These are phyloP conservation scores for Neuroscelio doddi DNA, from an alignment of 2,888 invertebrate species.

Conservation along the genomic window DNA sequence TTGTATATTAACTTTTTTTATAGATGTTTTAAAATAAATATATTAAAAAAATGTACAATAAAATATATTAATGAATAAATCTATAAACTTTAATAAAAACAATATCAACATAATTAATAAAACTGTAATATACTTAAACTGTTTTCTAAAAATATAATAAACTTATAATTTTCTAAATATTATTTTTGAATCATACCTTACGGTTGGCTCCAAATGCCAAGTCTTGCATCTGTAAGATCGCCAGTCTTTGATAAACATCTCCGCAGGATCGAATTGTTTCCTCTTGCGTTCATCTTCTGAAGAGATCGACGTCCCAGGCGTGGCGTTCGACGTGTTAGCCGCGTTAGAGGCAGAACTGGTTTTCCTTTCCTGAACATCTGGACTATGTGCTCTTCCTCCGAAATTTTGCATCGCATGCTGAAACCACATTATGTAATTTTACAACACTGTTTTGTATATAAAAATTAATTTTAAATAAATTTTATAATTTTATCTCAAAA, in stretches of 20 bases:
- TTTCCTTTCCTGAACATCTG: slow-evolving; percentile 66
- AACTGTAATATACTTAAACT: background rate
- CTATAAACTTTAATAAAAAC: too few relatives aligned
- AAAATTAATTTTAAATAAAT: slow-evolving; percentile 2
- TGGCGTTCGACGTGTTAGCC: slow-evolving; percentile 52
- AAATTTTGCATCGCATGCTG: slow-evolving; percentile 53
- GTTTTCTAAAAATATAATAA: background rate
- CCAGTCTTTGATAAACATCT: slow-evolving; percentile 87
- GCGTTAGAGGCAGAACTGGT: slow-evolving; percentile 42
- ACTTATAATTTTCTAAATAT: slow-evolving; percentile 22
- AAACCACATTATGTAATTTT: slow-evolving; percentile 4
- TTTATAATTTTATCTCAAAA: background rate
- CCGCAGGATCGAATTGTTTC: slow-evolving; percentile 73
- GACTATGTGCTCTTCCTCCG: slow-evolving; percentile 69
- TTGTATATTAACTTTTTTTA: too few relatives aligned
- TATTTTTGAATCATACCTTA: slow-evolving; percentile 75
- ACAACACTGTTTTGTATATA: too few relatives aligned
- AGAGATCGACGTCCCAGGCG: slow-evolving; percentile 45
- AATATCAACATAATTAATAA: too few relatives aligned
- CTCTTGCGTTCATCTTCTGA: slow-evolving; percentile 70
- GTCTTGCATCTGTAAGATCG: slow-evolving; percentile 93
- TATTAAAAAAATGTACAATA: too few relatives aligned
- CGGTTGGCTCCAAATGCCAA: slow-evolving; percentile 97
- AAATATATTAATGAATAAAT: too few relatives aligned
- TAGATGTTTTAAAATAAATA: too few relatives aligned